These are phyloP conservation scores for Nibea albiflora DNA, from an alignment of 2,113 vertebrate genomes.

Conservation along the genomic window DNA sequence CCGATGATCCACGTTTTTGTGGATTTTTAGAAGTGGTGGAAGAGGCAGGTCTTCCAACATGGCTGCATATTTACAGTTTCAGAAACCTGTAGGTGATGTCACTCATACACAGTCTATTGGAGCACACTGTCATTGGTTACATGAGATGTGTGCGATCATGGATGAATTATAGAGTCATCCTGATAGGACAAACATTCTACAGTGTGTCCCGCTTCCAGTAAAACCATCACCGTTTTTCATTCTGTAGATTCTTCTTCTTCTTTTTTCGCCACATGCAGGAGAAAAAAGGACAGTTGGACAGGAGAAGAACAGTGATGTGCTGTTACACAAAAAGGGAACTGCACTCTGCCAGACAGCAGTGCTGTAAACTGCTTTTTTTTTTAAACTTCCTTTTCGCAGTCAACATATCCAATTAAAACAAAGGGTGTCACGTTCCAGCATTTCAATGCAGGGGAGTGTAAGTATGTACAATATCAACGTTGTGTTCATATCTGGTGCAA, in stretches of 20 bases:
- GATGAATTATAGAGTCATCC: too few relatives aligned
- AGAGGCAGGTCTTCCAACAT: too few relatives aligned
- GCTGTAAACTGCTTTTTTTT: not conserved
- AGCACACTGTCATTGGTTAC: too few relatives aligned
- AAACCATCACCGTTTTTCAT: too few relatives aligned
- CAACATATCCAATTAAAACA: not conserved
- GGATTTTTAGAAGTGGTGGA: too few relatives aligned
- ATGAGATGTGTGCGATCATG: too few relatives aligned
- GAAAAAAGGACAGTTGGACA: not conserved
- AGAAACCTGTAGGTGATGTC: too few relatives aligned
- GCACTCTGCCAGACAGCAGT: not conserved
- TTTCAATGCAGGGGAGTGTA: not conserved
- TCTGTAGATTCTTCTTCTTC: too few relatives aligned
- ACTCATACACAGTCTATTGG: too few relatives aligned
- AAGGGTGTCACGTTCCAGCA: not conserved
- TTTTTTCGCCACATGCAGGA: not conserved
- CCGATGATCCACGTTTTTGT: too few relatives aligned
- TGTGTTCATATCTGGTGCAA: not conserved
- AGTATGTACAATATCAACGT: slow-evolving; percentile 11
- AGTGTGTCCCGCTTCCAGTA: too few relatives aligned
- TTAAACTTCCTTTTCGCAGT: not conserved
- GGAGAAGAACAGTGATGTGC: not conserved
- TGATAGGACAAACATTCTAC: not conserved
- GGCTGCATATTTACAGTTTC: too few relatives aligned
- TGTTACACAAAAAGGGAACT: slow-evolving; percentile 5